phyloP scores from a whole-genome alignment of 2,888 invertebrate species.

The Aphodius sticticus region DNA sequence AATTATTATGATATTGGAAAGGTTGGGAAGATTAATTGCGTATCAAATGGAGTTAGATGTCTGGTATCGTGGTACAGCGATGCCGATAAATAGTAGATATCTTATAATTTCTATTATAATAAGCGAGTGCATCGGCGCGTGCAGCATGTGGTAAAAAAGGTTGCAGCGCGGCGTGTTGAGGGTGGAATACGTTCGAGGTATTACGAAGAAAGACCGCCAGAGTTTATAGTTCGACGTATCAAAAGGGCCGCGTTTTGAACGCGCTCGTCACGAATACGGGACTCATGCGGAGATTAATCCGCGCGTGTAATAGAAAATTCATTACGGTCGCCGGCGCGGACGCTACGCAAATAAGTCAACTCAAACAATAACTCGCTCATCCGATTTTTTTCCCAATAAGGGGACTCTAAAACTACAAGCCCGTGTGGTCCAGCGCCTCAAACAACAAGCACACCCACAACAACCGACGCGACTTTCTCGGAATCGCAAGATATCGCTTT shows the following conservation, averaged over 20 bases:
- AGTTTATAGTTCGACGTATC: slow-evolving; percentile 26
- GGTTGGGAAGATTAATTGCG: background rate
- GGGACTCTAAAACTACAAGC: background rate
- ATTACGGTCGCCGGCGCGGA: slow-evolving; percentile 27
- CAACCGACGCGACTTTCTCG: background rate
- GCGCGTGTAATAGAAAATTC: slow-evolving; percentile 34
- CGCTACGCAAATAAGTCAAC: slow-evolving; percentile 35
- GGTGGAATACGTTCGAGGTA: slow-evolving; percentile 15
- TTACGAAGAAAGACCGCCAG: slow-evolving; percentile 16
- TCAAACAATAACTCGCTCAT: slow-evolving; percentile 31
- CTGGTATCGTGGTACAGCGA: background rate
- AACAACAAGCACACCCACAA: background rate
- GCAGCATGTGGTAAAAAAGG: slow-evolving; percentile 19
- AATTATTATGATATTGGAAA: background rate
- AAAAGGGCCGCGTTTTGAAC: slow-evolving; percentile 17
- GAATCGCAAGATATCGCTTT: no score
- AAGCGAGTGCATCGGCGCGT: slow-evolving; percentile 24
- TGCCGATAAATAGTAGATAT: slow-evolving; percentile 4
- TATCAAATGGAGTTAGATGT: background rate
- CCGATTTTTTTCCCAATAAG: background rate
- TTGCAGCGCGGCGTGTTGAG: background rate
- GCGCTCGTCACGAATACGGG: slow-evolving; percentile 13
- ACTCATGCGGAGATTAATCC: slow-evolving; percentile 30
- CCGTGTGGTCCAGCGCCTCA: background rate
- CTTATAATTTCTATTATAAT: slow-evolving; percentile 10